These are phyloP conservation scores for Clupea harengus DNA, from an alignment of 2,113 vertebrate genomes.

Conservation along the genomic window DNA sequence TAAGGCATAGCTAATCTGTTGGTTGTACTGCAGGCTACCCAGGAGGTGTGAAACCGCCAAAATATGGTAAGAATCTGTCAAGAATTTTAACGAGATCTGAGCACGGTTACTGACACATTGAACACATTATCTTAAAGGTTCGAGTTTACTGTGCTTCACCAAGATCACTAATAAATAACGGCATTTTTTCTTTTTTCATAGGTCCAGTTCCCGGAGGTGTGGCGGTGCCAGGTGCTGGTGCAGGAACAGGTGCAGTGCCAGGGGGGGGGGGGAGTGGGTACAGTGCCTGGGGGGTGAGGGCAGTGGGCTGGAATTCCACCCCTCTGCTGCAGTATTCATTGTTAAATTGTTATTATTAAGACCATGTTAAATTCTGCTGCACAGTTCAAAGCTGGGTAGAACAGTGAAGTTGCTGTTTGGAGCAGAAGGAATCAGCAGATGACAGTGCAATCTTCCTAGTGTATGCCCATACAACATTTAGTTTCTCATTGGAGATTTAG, in stretches of 20 bases:
- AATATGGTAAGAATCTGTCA: slow-evolving; percentile 25
- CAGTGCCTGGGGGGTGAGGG: background rate
- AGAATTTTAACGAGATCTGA: background rate
- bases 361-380: background rate
- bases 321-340: background rate
- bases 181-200: background rate
- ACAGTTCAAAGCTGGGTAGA: background rate
- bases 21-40: background rate
- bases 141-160: background rate
- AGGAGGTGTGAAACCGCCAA: slow-evolving; percentile 15
- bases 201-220: background rate
- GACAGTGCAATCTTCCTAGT: background rate
- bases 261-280: background rate
- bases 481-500: too few relatives aligned
- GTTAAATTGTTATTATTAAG: too few relatives aligned
- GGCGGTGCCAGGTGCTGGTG: background rate
- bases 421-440: background rate
- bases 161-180: background rate
- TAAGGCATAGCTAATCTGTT: background rate
- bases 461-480: background rate
- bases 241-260: background rate
- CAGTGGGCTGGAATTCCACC: background rate
- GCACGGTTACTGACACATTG: background rate
- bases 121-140: background rate
- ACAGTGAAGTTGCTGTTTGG: background rate